Evolutionary conservation across 2,888 invertebrate genomes (phyloP).

Genomic region (Phytoseiulus persimilis): DNA sequence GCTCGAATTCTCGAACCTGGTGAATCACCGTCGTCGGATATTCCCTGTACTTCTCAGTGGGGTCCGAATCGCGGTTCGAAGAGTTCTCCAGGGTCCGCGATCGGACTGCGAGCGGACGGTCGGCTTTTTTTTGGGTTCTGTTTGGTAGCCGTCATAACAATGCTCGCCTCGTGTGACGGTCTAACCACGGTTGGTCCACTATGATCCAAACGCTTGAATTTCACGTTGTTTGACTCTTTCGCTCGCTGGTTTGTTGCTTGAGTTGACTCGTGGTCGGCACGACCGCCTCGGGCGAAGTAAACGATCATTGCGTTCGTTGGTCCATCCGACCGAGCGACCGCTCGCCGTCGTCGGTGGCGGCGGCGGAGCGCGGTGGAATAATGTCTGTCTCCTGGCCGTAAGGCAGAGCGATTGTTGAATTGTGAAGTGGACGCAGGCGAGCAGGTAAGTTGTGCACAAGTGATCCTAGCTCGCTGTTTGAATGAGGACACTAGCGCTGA

Average conservation of each 20-base stretch:
- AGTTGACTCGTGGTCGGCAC: neutral
- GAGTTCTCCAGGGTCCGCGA: no score
- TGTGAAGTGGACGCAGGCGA: neutral
- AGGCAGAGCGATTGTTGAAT: slow-evolving; percentile 5
- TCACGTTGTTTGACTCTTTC: neutral
- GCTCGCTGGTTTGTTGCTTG: neutral
- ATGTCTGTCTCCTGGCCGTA: slow-evolving; percentile 5
- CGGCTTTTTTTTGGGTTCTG: neutral
- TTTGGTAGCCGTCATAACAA: neutral
- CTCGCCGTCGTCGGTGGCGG: neutral
- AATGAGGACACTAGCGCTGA: neutral
- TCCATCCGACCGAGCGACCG: neutral
- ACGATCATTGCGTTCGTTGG: neutral
- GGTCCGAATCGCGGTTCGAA: no score
- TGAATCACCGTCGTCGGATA: no score
- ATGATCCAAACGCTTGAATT: neutral
- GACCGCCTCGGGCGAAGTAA: neutral
- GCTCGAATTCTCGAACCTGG: no score
- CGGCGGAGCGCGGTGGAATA: neutral
- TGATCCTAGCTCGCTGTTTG: slow-evolving; percentile 5
- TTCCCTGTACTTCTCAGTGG: no score
- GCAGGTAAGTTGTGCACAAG: slow-evolving; percentile 5
- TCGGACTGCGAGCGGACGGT: neutral
- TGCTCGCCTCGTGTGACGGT: neutral
- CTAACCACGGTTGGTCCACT: neutral